A percentile compares a stretch with the other conserved stretches of the same genome.
Conservation (phyloP, 1,140 invertebrate species). For the Nasonia giraulti region DNA sequence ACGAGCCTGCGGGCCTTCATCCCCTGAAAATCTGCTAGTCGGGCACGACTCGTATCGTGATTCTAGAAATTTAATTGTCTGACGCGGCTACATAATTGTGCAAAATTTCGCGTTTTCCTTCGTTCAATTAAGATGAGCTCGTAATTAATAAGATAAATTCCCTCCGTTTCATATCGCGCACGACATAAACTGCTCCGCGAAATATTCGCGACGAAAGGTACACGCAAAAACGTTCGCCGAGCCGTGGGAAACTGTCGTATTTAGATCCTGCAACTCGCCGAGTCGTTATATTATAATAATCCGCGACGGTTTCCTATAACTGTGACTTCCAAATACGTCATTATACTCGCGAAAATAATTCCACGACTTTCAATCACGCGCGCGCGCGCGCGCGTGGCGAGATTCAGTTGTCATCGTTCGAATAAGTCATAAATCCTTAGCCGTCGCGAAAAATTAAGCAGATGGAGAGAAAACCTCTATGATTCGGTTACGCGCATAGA, state of each 20-base stretch:
- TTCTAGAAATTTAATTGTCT: background rate
- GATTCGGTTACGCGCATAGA: background rate
- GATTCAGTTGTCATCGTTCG: background rate
- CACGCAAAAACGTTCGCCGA: too few relatives aligned
- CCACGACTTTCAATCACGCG: background rate
- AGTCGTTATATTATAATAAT: too few relatives aligned
- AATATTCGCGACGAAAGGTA: too few relatives aligned
- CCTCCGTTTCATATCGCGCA: too few relatives aligned
- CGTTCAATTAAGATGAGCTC: too few relatives aligned
- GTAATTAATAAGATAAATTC: too few relatives aligned
- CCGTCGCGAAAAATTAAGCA: background rate
- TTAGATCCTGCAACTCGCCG: too few relatives aligned
- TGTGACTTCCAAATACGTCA: too few relatives aligned
- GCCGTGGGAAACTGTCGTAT: too few relatives aligned
- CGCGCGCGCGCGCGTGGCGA: background rate
- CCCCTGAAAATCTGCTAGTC: background rate
- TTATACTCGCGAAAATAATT: too few relatives aligned
- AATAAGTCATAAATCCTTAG: background rate
- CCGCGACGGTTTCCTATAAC: too few relatives aligned
- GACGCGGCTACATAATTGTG: background rate
- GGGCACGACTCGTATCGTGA: background rate
- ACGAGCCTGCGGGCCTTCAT: background rate
- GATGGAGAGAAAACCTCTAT: background rate
- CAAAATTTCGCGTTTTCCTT: background rate
- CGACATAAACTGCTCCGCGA: too few relatives aligned